Percentiles rank a stretch among this genome's conserved stretches.
phyloP scores from a whole-genome alignment of 2,113 vertebrate species.

The Semnopithecus entellus region DNA sequence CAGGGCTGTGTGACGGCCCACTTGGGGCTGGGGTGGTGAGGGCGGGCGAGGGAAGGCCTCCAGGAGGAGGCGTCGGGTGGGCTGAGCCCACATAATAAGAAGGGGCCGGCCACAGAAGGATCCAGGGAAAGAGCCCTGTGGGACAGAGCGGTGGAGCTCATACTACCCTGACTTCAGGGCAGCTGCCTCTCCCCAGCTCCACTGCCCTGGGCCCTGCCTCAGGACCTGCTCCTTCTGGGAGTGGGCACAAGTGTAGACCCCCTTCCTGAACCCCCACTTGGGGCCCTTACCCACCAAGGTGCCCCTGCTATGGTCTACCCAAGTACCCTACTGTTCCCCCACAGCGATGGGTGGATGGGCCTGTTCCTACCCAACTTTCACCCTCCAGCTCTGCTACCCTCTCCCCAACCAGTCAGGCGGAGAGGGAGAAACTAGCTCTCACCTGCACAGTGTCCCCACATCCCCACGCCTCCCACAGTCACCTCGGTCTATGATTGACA shows the following conservation, averaged over 20 bases:
- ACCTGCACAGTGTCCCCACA: rapidly evolving
- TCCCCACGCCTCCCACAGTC: not conserved
- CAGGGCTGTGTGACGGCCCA: rapidly evolving
- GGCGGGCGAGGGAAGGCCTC: not conserved
- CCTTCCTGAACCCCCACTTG: rapidly evolving
- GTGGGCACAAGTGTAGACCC: not conserved
- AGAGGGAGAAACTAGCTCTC: not conserved
- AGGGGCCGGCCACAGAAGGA: not conserved
- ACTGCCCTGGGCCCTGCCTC: not conserved
- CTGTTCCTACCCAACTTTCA: not conserved
- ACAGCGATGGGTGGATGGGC: not conserved
- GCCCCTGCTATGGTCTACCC: not conserved
- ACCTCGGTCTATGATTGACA: not conserved
- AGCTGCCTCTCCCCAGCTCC: too few relatives aligned
- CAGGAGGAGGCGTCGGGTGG: not conserved
- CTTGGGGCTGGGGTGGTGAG: too few relatives aligned
- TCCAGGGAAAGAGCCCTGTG: not conserved
- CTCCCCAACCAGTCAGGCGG: not conserved
- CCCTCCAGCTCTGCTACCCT: not conserved
- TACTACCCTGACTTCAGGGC: not conserved
- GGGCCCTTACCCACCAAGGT: not conserved
- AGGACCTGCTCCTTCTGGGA: not conserved
- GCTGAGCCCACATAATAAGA: not conserved
- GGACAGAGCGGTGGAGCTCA: too few relatives aligned
- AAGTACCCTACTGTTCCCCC: not conserved